Conservation (phyloP, 2,797 vertebrate species). For the Coregonus suidteri region DNA sequence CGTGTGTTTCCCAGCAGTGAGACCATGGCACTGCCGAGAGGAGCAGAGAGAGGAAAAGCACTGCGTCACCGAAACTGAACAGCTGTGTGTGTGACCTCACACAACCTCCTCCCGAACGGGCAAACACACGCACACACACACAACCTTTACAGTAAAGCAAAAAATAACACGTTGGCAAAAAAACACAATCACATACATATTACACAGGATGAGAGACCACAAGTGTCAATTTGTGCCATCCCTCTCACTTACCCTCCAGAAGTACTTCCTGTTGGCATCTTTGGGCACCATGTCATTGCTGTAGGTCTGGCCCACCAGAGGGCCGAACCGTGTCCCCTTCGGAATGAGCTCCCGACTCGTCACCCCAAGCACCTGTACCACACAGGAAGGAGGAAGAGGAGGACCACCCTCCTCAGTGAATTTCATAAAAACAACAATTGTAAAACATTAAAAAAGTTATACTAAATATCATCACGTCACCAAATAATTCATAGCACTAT, state of each 20-base stretch:
- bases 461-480: too few relatives aligned
- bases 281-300: constrained; percentile 83
- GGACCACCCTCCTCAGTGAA: too few relatives aligned
- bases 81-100: constrained; percentile 57
- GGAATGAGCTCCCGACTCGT: constrained; percentile 90
- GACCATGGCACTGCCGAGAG: constrained; percentile 50
- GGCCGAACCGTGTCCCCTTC: constrained; percentile 91
- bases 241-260: constrained; percentile 87
- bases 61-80: constrained; percentile 70
- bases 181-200: not conserved
- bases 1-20: constrained; percentile 68
- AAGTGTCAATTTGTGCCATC: constrained; percentile 46
- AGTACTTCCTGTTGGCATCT: constrained; percentile 89
- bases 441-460: too few relatives aligned
- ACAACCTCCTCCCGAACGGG: not conserved
- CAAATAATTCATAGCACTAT: too few relatives aligned
- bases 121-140: not conserved
- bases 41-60: constrained; percentile 55
- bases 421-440: too few relatives aligned
- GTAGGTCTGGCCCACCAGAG: constrained; percentile 88
- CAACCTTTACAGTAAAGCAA: too few relatives aligned
- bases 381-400: too few relatives aligned
- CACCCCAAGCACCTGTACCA: constrained; percentile 84
- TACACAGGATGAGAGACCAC: constrained; percentile 60
- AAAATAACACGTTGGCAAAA: too few relatives aligned